These are phyloP conservation scores for Chirona hameri DNA, from an alignment of 2,888 invertebrate genomes.

Conservation along the genomic window DNA sequence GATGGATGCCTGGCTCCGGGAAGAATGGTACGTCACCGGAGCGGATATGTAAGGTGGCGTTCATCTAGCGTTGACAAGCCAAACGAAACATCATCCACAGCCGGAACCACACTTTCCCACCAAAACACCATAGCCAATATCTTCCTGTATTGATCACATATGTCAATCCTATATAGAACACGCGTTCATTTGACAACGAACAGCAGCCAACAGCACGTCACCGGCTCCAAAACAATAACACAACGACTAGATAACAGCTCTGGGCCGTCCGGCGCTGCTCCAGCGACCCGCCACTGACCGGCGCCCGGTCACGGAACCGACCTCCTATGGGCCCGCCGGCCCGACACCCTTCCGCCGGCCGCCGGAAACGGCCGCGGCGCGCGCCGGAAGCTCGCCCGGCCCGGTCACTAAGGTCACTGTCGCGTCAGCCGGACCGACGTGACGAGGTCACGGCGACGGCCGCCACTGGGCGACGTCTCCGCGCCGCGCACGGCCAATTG, in stretches of 20 bases:
- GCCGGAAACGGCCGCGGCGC: not conserved
- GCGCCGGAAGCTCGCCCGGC: not conserved
- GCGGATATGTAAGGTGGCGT: no score
- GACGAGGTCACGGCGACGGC: no score
- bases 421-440: not conserved
- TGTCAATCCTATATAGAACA: not conserved
- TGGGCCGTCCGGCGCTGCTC: not conserved
- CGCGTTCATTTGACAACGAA: not conserved
- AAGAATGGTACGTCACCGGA: no score
- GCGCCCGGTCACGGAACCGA: not conserved
- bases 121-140: not conserved
- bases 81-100: no score
- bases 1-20: no score
- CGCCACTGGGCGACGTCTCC: not conserved
- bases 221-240: slow-evolving; percentile 2
- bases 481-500: not conserved
- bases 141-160: not conserved
- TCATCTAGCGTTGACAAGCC: no score
- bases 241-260: slow-evolving; percentile 3
- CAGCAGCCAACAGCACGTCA: not conserved
- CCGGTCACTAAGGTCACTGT: not conserved
- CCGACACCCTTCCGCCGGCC: not conserved
- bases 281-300: no score
- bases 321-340: not conserved
- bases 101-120: no score